phyloP scores from a whole-genome alignment of 2,888 invertebrate genomes.

The Nudaria mundana region DNA sequence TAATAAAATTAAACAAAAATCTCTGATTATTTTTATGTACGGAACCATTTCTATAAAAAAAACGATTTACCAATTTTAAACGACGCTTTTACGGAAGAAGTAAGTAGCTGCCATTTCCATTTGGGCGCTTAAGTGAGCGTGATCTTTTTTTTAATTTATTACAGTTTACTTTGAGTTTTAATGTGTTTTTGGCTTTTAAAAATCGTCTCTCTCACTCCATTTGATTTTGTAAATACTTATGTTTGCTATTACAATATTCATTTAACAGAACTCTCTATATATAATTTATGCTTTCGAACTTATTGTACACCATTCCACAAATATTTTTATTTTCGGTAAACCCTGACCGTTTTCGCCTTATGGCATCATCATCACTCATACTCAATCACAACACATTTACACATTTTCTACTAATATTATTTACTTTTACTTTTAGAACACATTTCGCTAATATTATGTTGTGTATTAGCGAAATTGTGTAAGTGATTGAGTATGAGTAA shows the following conservation, averaged over 20 bases:
- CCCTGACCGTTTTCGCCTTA: too few species aligned
- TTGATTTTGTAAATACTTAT: slow-evolving; percentile 33
- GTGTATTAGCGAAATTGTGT: too few species aligned
- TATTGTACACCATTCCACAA: too few species aligned
- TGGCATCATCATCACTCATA: too few species aligned
- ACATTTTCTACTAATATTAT: too few species aligned
- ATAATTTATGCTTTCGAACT: too few species aligned
- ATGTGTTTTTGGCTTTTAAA: slow-evolving; percentile 58
- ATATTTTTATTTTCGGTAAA: too few species aligned
- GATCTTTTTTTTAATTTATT: slow-evolving; percentile 59
- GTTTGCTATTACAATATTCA: slow-evolving; percentile 30
- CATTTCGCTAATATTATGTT: too few species aligned
- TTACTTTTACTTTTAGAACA: too few species aligned
- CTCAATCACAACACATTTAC: too few species aligned
- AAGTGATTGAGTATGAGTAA: too few species aligned
- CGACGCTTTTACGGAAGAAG: slow-evolving; percentile 66
- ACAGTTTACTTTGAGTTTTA: slow-evolving; percentile 50
- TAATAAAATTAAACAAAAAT: neutral
- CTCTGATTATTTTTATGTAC: slow-evolving; percentile 9
- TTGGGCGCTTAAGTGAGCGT: slow-evolving; percentile 61
- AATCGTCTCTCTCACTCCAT: slow-evolving; percentile 40
- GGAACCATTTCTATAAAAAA: slow-evolving; percentile 23
- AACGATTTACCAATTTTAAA: slow-evolving; percentile 56
- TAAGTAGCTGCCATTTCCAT: slow-evolving; percentile 61
- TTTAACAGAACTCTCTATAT: slow-evolving; percentile 20